Evolutionary conservation across 2,797 vertebrate genomes (phyloP).

Genomic region (Allobates femoralis): DNA sequence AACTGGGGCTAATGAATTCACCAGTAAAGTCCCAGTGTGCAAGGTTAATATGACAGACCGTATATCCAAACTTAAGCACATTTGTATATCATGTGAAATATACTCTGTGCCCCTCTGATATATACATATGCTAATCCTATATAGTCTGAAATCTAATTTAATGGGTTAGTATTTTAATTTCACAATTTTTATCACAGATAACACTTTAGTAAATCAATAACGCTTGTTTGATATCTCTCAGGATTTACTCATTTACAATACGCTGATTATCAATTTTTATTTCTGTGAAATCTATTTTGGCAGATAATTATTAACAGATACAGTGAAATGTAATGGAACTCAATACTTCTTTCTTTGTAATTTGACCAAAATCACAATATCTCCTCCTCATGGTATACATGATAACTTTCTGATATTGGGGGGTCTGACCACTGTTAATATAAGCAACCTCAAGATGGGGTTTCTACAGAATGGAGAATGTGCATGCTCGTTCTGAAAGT

Average conservation of each 20-base stretch:
- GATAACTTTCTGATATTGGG: no score
- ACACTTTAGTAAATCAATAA: not conserved
- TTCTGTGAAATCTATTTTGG: not conserved
- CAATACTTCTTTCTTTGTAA: not conserved
- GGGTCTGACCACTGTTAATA: no score
- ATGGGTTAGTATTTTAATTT: not conserved
- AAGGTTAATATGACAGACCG: slow-evolving; percentile 33
- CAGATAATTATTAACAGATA: not conserved
- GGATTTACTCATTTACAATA: not conserved
- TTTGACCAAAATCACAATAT: not conserved
- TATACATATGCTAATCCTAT: not conserved
- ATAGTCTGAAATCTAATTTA: not conserved
- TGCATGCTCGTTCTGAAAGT: no score
- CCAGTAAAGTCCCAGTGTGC: slow-evolving; percentile 31
- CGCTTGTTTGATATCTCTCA: not conserved
- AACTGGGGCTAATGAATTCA: slow-evolving; percentile 50
- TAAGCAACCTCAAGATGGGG: no score
- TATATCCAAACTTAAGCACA: not conserved
- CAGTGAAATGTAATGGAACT: not conserved
- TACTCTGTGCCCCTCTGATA: not conserved
- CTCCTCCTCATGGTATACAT: no score
- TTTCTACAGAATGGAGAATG: no score
- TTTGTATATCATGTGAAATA: not conserved
- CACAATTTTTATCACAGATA: not conserved
- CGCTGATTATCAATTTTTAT: not conserved